Evolutionary conservation across 1,140 invertebrate species (phyloP).

Genomic region (Leptinotarsa defecta): DNA sequence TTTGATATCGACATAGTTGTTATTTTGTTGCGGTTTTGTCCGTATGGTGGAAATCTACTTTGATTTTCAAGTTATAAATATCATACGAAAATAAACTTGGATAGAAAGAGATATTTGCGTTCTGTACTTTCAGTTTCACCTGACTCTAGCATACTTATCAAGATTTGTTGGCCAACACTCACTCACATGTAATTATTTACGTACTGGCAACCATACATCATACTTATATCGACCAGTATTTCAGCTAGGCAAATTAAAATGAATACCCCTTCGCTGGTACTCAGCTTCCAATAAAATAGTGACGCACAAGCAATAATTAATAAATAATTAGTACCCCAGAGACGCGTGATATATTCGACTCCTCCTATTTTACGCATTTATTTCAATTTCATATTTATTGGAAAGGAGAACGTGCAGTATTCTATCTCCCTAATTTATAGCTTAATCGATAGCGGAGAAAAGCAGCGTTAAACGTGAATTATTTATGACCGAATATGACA

Average conservation of each 20-base stretch:
- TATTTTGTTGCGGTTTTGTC: too few species aligned
- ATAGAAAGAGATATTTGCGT: too few species aligned
- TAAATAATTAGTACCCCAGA: constrained; percentile 38
- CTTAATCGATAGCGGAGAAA: constrained; percentile 28
- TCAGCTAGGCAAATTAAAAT: constrained; percentile 17
- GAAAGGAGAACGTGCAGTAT: constrained; percentile 31
- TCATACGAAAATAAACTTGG: too few species aligned
- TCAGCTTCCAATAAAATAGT: constrained; percentile 28
- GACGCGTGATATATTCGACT: constrained; percentile 38
- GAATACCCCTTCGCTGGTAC: constrained; percentile 13
- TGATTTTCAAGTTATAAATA: too few species aligned
- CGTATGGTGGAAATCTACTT: too few species aligned
- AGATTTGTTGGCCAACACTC: not conserved
- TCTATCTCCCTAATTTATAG: constrained; percentile 22
- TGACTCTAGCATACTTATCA: not conserved
- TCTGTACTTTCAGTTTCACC: too few species aligned
- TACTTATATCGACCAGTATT: not conserved
- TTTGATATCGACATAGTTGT: too few species aligned
- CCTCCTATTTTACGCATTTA: constrained; percentile 39
- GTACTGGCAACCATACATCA: not conserved
- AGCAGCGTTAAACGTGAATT: constrained; percentile 21
- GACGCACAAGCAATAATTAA: constrained; percentile 36
- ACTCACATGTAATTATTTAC: constrained; percentile 4
- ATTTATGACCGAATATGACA: constrained; percentile 27
- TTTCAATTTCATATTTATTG: constrained; percentile 43